These are phyloP conservation scores for Aphelinus atriplicis DNA, from an alignment of 1,140 invertebrate genomes.

Conservation along the genomic window DNA sequence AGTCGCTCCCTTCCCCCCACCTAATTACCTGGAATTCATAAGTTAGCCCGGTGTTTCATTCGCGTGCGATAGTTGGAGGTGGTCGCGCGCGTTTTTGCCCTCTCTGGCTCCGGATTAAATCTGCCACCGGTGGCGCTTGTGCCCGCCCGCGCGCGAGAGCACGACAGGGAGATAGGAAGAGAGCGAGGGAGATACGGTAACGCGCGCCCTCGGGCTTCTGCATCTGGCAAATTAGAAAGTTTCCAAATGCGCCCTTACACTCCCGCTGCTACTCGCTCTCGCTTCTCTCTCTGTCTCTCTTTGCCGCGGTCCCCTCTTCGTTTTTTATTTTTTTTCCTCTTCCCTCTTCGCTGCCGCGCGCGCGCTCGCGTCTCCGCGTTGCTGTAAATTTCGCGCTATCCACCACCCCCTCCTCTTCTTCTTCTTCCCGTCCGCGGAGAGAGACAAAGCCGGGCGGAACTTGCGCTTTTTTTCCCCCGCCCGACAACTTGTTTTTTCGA, in stretches of 20 bases:
- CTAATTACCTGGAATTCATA: slow-evolving; percentile 62
- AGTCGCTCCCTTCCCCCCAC: slow-evolving; percentile 49
- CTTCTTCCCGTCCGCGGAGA: not conserved
- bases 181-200: slow-evolving; percentile 18
- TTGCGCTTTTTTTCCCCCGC: not conserved
- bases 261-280: not conserved
- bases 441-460: not conserved
- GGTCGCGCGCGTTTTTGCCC: slow-evolving; percentile 9
- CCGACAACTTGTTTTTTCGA: not conserved
- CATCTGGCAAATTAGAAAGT: slow-evolving; percentile 39
- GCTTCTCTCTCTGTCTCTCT: not conserved
- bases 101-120: slow-evolving; percentile 33
- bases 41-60: slow-evolving; percentile 47
- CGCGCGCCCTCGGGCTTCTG: not conserved
- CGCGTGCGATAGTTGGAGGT: not conserved
- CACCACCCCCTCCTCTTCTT: not conserved
- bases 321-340: slow-evolving; percentile 29
- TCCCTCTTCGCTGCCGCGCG: not conserved
- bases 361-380: not conserved
- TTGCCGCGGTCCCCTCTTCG: not conserved
- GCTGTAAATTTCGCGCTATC: slow-evolving; percentile 29
- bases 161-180: slow-evolving; percentile 1
- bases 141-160: not conserved
- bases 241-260: slow-evolving; percentile 28
- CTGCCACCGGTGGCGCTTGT: not conserved